These are phyloP conservation scores for Gymnocheta viridis DNA, from an alignment of 2,888 invertebrate genomes.

Conservation along the genomic window DNA sequence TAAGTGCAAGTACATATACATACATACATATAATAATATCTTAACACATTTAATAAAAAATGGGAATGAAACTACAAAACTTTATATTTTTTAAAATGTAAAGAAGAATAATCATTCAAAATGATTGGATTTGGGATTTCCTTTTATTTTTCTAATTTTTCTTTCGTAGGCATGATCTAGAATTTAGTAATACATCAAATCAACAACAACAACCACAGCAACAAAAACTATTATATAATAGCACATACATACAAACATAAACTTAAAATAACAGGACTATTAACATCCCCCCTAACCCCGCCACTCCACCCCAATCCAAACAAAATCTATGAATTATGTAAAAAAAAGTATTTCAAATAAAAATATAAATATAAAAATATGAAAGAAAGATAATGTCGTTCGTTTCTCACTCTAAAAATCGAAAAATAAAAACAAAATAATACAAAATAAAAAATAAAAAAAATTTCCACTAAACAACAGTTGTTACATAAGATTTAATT, in stretches of 20 bases:
- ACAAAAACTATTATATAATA: constrained; percentile 56
- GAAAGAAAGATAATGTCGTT: constrained; percentile 43
- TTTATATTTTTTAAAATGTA: constrained; percentile 18
- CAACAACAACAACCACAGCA: constrained; percentile 40
- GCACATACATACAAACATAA: constrained; percentile 46
- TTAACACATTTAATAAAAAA: constrained; percentile 36
- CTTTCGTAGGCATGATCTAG: constrained; percentile 64
- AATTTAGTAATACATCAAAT: constrained; percentile 60
- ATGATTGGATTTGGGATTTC: constrained; percentile 15
- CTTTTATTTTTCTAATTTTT: constrained; percentile 3
- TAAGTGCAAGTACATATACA: constrained; percentile 64
- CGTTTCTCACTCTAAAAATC: constrained; percentile 61
- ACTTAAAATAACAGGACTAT: constrained; percentile 22
- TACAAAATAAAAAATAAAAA: constrained; percentile 39
- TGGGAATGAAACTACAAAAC: constrained; percentile 17
- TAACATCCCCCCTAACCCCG: background rate
- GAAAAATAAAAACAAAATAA: constrained; percentile 35
- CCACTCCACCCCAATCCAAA: background rate
- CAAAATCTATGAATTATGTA: constrained; percentile 53
- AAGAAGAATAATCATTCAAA: constrained; percentile 19
- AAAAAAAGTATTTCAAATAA: constrained; percentile 56
- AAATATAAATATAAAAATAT: constrained; percentile 8
- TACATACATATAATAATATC: too few species aligned
- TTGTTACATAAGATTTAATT: constrained; percentile 69
- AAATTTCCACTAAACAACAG: constrained; percentile 65